Conservation (phyloP, 2,797 vertebrate species). For the Pseudocheirus occidentalis region DNA sequence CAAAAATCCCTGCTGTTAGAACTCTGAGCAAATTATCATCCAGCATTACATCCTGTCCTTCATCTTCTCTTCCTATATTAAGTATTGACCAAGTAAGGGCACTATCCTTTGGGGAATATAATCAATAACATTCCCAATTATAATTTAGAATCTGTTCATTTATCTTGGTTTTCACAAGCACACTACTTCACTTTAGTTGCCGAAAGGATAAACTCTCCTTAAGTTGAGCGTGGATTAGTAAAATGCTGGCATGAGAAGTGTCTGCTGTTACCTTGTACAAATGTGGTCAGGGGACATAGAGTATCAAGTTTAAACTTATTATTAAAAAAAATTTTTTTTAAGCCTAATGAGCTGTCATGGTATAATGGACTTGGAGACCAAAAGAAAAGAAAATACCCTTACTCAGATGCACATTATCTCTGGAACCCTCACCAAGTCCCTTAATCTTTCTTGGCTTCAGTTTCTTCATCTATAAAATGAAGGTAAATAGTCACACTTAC, state of each 20-base stretch:
- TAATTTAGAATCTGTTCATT: background rate
- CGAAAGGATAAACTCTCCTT: background rate
- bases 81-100: background rate
- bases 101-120: background rate
- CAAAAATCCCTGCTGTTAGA: background rate
- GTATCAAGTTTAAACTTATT: background rate
- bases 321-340: background rate
- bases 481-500: background rate
- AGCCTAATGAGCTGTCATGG: background rate
- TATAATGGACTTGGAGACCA: background rate
- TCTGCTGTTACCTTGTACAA: background rate
- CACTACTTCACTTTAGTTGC: background rate
- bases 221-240: background rate
- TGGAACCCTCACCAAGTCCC: background rate
- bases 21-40: background rate
- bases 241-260: background rate
- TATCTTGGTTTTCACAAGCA: background rate
- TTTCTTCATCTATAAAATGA: background rate
- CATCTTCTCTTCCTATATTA: background rate
- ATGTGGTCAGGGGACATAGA: background rate
- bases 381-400: background rate
- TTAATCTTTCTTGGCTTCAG: background rate
- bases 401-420: background rate
- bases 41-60: background rate
- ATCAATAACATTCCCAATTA: background rate